Base-by-base conservation (phyloP, 1,140 invertebrate species). In the Ridgeia piscesae region DNA sequence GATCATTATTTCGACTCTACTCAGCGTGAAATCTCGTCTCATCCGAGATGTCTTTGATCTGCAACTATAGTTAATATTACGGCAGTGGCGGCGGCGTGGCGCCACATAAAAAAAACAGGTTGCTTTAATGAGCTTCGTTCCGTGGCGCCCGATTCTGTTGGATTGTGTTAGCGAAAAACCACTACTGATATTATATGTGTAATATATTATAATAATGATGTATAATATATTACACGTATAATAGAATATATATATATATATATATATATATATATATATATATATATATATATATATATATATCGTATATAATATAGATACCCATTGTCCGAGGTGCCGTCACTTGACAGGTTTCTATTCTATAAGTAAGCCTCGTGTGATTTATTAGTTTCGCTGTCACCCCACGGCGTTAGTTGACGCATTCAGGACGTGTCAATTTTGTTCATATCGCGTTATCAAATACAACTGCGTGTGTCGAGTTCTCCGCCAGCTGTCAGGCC, bases 231-330 rank as follows among this genome's bases (percentile, higher is more conserved):
- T 50, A 50, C 17, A 50, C 17, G 17, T 50, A n/a, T n/a, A n/a
- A n/a, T n/a, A n/a, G n/a, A n/a, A n/a, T n/a, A n/a, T n/a, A n/a
- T n/a, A n/a, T n/a, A 50, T 50, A 50, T 50, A 50, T 50, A 50
- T 50, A 50, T 50, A 50, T 50, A 50, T 50, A 50, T 50, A 50
- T 50, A 50, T 50, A 77, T 77, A 77, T 77, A 77, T 77, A 77
- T 77, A 77, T 77, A 77, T 77, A 77, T 77, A 77, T 77, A 77
- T 77, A 77, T 77, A 77, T 77, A n/a, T 77, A 77, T 77, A 77
- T 77, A 77, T 77, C 4, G 27, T 77, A 77, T 8, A 17, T 8
- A 77, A 77, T 77, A 77, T 77, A 77, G 2, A 77, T 50, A 77
- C 58, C 11, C 58, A 77, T 77, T 42, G n/a, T n/a, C n/a, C 11